Base-by-base conservation (phyloP, 2,113 vertebrate genomes). In the Pantherophis guttatus region DNA sequence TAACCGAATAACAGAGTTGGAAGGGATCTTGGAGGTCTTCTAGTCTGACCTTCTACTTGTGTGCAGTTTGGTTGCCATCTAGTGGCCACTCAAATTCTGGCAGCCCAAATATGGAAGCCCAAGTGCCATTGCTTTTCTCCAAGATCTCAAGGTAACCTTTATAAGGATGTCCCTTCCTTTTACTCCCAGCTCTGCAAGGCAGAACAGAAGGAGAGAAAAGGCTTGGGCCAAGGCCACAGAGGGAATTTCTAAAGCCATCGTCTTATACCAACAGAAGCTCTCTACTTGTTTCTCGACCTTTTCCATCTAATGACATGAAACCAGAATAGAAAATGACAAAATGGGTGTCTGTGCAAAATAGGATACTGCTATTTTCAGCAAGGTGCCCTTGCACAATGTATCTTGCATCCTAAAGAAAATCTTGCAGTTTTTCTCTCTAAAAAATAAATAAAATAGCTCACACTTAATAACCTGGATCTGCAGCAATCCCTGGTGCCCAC, bases 401-500 rank as follows among this genome's bases (percentile, higher is more conserved):
- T 24, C 17, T 19, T 33, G 2, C 50, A 17, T n/a, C 65, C 26
- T 19, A 90, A 50, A 48, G 17, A 53, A 21, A 53, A 15, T 23
- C 50, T 90, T 90, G 48, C 59, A 70, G 8, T 24, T 15, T 70
- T 70, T 70, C 33, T 53, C 62, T 75, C 29, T 75, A 29, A 21
- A 90, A 29, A n/a, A 90, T 17, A 17, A 15, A 90, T 54, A 53
- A 90, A 52, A 75, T 55, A 65, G 5, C 24, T 55, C 15, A 33
- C 86, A 91, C 89, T 95, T 62, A 93, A 48, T 94, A 89, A 0
- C n/a, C n/a, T 33, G 29, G n/a, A 75, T 75, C 65, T 33, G 65
- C n/a, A 75, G n/a, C 65, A 17, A n/a, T 33, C 13, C 94, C 95
- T 95, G 96, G 96, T 96, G 96, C 96, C 97, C 92, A 93, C 96